A percentile compares a stretch with the other conserved stretches of the same genome.
Conservation (phyloP, 2,888 invertebrate species). For the Aleiodes testaceus region DNA sequence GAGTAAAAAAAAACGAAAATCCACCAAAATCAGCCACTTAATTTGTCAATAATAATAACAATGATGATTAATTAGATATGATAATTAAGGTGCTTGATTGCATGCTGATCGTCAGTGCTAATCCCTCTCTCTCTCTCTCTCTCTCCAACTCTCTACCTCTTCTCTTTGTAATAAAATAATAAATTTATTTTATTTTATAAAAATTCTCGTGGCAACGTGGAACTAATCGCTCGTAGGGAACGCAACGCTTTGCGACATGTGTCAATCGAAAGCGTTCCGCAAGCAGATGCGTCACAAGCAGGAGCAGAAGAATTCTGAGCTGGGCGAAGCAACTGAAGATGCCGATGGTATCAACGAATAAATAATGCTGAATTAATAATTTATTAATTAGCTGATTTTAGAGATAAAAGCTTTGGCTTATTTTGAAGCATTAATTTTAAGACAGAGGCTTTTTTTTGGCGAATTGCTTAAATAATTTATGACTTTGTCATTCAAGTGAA, state of each 20-base stretch:
- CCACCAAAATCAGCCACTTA: not conserved
- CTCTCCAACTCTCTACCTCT: not conserved
- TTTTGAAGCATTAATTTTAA: not conserved
- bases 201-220: slow-evolving; percentile 50
- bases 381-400: not conserved
- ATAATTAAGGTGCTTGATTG: slow-evolving; percentile 9
- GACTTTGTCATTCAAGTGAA: no score
- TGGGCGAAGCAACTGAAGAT: slow-evolving; percentile 71
- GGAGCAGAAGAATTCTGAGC: slow-evolving; percentile 71
- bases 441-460: no score
- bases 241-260: slow-evolving; percentile 91
- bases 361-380: slow-evolving; percentile 30
- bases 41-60: not conserved
- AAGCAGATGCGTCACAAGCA: slow-evolving; percentile 80
- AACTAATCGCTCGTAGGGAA: slow-evolving; percentile 81
- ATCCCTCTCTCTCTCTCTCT: slow-evolving; percentile 32
- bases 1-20: slow-evolving; percentile 75
- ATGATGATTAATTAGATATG: slow-evolving; percentile 3
- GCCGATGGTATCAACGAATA: slow-evolving; percentile 71
- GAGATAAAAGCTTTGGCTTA: not conserved
- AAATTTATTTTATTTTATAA: slow-evolving; percentile 43
- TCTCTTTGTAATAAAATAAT: no score
- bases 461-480: no score
- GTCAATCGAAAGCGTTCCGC: slow-evolving; percentile 84
- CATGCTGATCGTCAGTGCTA: slow-evolving; percentile 33